Evolutionary conservation across 1,140 invertebrate species (phyloP).

Genomic region (Dinoponera quadriceps): DNA sequence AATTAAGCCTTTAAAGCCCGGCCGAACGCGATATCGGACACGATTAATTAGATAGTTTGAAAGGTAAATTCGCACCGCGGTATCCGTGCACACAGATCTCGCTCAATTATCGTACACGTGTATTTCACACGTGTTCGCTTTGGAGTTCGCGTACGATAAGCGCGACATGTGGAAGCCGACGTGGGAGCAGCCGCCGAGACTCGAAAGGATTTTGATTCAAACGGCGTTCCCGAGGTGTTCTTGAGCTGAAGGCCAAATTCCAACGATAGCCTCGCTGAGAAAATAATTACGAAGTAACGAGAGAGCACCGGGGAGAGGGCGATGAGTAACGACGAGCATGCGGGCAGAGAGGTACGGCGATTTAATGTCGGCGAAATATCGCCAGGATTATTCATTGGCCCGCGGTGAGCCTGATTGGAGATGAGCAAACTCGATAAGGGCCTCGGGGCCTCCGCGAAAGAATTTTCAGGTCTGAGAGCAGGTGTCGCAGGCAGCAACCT

Average conservation of each 20-base stretch:
- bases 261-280: constrained; percentile 51
- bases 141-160: not conserved
- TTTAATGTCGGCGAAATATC: constrained; percentile 69
- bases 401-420: constrained; percentile 67
- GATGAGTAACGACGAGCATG: constrained; percentile 53
- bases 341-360: constrained; percentile 30
- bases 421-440: constrained; percentile 71
- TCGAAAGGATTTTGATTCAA: constrained; percentile 10
- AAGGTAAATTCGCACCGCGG: not conserved
- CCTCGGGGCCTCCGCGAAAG: constrained; percentile 56
- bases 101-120: constrained; percentile 14
- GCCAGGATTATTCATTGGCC: constrained; percentile 66
- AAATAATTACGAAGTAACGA: constrained; percentile 60
- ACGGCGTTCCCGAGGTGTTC: not conserved
- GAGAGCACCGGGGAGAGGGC: constrained; percentile 4
- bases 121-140: not conserved
- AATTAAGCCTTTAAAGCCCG: not conserved
- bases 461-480: constrained; percentile 71
- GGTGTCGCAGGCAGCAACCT: constrained; percentile 68
- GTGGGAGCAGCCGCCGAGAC: not conserved
- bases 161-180: not conserved
- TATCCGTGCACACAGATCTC: not conserved
- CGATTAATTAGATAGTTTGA: constrained; percentile 2
- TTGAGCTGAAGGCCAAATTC: constrained; percentile 45
- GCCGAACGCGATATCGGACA: not conserved